These are phyloP conservation scores for Danio kyathit DNA, from an alignment of 2,797 vertebrate genomes.

Conservation along the genomic window DNA sequence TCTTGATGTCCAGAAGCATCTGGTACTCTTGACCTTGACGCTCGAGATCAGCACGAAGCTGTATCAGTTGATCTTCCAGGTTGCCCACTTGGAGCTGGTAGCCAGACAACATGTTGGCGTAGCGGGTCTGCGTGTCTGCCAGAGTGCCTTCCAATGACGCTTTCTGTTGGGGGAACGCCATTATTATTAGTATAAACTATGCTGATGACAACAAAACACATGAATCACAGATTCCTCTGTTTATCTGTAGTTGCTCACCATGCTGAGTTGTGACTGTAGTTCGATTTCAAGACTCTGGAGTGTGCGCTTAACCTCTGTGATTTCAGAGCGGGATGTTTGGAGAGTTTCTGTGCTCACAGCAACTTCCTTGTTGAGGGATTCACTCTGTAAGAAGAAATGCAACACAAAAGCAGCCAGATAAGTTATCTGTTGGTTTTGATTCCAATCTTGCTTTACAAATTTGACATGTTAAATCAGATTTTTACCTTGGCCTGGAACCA, in stretches of 20 bases:
- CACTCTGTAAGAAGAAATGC: constrained; percentile 18
- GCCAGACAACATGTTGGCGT: constrained; percentile 47
- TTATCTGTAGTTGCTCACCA: constrained; percentile 75
- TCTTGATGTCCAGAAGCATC: constrained; percentile 74
- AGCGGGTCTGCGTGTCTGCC: constrained; percentile 66
- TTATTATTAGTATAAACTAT: background rate
- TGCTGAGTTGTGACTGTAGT: constrained; percentile 79
- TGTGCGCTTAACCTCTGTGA: constrained; percentile 55
- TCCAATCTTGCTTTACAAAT: background rate
- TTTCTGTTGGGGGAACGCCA: constrained; percentile 65
- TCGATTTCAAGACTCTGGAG: constrained; percentile 84
- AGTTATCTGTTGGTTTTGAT: background rate
- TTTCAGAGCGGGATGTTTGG: constrained; percentile 49
- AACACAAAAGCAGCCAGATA: background rate
- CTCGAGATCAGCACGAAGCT: constrained; percentile 70
- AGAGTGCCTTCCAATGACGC: constrained; percentile 65
- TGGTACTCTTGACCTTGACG: constrained; percentile 76
- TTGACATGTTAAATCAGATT: background rate
- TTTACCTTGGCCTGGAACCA: constrained; percentile 82
- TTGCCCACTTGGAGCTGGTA: constrained; percentile 72
- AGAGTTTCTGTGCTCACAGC: constrained; percentile 41
- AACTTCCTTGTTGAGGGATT: constrained; percentile 48
- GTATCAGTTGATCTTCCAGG: constrained; percentile 69
- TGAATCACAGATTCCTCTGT: background rate
- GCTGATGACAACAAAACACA: background rate